Conservation (phyloP, 2,797 vertebrate species). For the Nyctibius grandis region DNA sequence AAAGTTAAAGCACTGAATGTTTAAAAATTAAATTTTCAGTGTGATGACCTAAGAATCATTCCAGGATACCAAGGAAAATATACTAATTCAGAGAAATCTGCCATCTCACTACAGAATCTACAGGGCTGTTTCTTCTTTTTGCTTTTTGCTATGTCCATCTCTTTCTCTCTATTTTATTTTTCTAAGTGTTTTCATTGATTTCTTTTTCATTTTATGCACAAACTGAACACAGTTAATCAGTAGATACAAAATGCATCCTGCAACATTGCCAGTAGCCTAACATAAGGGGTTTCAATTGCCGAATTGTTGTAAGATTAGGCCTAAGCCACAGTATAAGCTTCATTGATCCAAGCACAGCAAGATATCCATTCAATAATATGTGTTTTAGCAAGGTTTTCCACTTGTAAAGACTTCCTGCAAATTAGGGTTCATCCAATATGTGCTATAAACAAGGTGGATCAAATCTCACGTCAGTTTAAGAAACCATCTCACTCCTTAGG, state of each 20-base stretch:
- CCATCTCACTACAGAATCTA: not conserved
- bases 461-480: slow-evolving; percentile 10
- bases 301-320: slow-evolving; percentile 58
- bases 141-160: not conserved
- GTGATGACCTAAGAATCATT: not conserved
- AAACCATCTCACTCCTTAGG: not conserved
- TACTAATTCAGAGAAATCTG: not conserved
- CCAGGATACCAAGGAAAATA: not conserved
- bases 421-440: slow-evolving; percentile 53
- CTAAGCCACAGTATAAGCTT: slow-evolving; percentile 62
- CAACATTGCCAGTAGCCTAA: slow-evolving; percentile 46
- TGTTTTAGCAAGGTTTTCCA: slow-evolving; percentile 63
- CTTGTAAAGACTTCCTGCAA: slow-evolving; percentile 53
- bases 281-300: slow-evolving; percentile 39
- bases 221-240: slow-evolving; percentile 33
- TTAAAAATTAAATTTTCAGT: not conserved
- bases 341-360: slow-evolving; percentile 65
- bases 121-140: not conserved
- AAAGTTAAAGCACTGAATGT: not conserved
- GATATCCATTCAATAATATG: slow-evolving; percentile 62
- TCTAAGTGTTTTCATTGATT: slow-evolving; percentile 54
- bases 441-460: slow-evolving; percentile 25
- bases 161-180: not conserved
- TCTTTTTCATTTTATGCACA: slow-evolving; percentile 42
- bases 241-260: slow-evolving; percentile 12